Percentiles rank a stretch among this genome's conserved stretches.
Evolutionary conservation across 2,797 vertebrate species (phyloP).

Genomic region (Leptatherina wallacei): DNA sequence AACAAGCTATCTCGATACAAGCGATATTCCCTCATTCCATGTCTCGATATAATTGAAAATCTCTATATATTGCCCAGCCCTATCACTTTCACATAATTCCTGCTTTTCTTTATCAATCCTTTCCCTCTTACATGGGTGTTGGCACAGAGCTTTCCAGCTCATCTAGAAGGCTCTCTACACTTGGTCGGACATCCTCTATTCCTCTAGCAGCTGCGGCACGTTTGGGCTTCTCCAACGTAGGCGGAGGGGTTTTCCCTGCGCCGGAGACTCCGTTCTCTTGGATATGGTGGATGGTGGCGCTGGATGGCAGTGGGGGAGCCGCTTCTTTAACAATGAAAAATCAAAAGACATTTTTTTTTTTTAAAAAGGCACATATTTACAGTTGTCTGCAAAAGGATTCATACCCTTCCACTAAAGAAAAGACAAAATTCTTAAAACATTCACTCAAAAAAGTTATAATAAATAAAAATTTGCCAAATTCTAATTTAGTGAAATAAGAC

Average conservation of each 20-base stretch:
- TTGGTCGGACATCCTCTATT: conserved; percentile 90
- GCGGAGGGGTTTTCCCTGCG: conserved; percentile 76
- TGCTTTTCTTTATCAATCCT: neutral
- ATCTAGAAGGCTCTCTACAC: conserved; percentile 92
- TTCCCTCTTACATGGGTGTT: conserved; percentile 86
- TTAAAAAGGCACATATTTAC: neutral
- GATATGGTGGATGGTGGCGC: conserved; percentile 84
- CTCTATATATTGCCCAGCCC: too few species aligned
- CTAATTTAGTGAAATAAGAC: too few species aligned
- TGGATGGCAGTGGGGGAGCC: conserved; percentile 78
- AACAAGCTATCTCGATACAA: too few species aligned
- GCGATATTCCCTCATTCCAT: too few species aligned
- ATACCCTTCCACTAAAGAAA: too few species aligned
- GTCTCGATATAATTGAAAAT: too few species aligned
- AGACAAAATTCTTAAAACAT: too few species aligned
- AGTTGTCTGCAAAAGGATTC: too few species aligned
- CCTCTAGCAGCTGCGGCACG: conserved; percentile 78
- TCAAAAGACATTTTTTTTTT: neutral
- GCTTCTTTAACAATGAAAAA: conserved; percentile 62
- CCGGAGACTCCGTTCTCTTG: conserved; percentile 85
- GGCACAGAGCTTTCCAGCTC: conserved; percentile 95
- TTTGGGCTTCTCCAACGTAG: conserved; percentile 88
- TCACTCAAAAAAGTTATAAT: too few species aligned
- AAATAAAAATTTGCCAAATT: too few species aligned
- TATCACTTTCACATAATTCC: neutral